Evolutionary conservation across 2,888 invertebrate genomes (phyloP), one percentile per base, ranked within the genome.

Genomic region (Falcaria lacertinaria): DNA sequence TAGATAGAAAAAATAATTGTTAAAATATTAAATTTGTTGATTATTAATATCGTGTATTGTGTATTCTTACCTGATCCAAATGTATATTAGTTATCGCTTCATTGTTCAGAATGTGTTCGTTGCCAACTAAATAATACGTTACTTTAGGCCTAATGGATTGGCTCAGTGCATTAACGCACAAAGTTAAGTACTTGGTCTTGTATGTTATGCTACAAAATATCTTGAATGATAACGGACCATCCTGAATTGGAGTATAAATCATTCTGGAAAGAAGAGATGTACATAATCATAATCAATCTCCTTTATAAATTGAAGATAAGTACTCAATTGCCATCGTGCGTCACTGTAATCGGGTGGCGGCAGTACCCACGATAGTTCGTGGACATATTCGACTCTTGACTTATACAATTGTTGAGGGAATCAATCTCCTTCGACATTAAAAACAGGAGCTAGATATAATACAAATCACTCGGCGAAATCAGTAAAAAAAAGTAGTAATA

Each of bases 171-270:
- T 85, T 87, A 1, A 93, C 84, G 42, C 84, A 84, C 33, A 92
- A 57, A 2, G 77, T 78, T 36, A 93, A 60, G 33, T 85, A 86
- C 45, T 84, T 84, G 19, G 82, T 90, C 72, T 91, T 73, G 60
- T 86, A 88, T 42, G 89, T 86, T 0, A 93, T 67, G 14, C 66
- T 68, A 62, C 92, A 93, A 60, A 89, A 90, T 59, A 92, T 74
- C 54, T 86, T 88, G 60, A 92, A 93, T 6, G 85, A 83, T 14
- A 88, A 59, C 19, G 91, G 89, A 0, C 92, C 92, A 34, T 90
- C 81, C 54, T 82, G 71, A 36, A 84, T 82, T 0, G 92, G 90
- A 16, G 89, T 86, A 59, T 90, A 92, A 44, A 78, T 80, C 33
- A 93, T 70, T 52, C 92, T 93, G 49, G 17, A 71, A 72, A 22